Conservation (phyloP, 2,797 vertebrate genomes). For the Hypotaenidia okinawae region DNA sequence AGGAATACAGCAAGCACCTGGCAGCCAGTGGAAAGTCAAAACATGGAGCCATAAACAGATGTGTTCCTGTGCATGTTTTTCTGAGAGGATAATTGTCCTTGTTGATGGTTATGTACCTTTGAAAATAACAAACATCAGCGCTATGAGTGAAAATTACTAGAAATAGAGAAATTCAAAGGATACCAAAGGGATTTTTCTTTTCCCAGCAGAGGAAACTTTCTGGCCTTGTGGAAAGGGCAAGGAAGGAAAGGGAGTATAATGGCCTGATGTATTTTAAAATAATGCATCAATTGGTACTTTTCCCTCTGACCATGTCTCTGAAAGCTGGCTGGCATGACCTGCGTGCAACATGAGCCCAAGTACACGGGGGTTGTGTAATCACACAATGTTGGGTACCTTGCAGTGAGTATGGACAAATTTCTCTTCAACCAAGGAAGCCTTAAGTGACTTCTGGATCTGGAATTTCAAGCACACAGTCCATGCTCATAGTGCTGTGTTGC, state of each 20-base stretch:
- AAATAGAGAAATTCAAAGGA: neutral
- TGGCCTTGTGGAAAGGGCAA: neutral
- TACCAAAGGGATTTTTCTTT: neutral
- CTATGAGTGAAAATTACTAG: neutral
- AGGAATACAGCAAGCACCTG: neutral
- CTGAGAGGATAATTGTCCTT: neutral
- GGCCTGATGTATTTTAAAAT: neutral
- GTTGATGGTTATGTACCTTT: neutral
- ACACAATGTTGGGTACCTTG: neutral
- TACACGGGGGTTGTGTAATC: neutral
- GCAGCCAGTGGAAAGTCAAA: neutral
- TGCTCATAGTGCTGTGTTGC: neutral
- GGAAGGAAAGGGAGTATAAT: neutral
- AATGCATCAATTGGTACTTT: neutral
- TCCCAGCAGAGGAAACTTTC: neutral
- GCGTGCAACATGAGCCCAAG: neutral
- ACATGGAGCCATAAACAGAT: neutral
- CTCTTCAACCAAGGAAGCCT: neutral
- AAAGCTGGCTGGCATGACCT: neutral
- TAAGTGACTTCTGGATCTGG: neutral
- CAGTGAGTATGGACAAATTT: neutral
- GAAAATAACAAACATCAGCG: constrained; percentile 1
- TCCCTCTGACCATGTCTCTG: neutral
- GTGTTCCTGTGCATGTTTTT: neutral
- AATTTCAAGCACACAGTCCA: neutral